A percentile compares a stretch with the other conserved stretches of the same genome.
These are phyloP conservation scores for Brachyrhaphis roseni DNA, from an alignment of 2,797 vertebrate genomes.

Conservation along the genomic window DNA sequence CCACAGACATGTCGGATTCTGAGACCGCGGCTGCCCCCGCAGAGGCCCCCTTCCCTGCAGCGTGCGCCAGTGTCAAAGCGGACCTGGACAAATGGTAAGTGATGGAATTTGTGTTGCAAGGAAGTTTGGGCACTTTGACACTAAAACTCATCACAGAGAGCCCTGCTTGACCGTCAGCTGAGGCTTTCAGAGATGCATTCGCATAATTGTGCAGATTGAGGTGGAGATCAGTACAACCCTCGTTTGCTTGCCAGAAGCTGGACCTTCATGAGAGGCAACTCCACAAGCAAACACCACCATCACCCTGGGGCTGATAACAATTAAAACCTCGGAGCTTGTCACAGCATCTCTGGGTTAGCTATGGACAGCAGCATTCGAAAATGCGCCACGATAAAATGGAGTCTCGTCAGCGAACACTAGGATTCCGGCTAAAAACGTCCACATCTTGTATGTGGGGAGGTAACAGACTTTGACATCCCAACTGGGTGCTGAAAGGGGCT, in stretches of 20 bases:
- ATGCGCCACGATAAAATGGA: slow-evolving; percentile 67
- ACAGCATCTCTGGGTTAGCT: not conserved
- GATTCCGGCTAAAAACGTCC: slow-evolving; percentile 12
- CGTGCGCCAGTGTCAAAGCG: slow-evolving; percentile 78
- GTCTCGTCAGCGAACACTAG: slow-evolving; percentile 25
- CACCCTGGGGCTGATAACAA: not conserved
- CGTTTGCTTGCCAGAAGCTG: not conserved
- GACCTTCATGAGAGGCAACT: not conserved
- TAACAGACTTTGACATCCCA: slow-evolving; percentile 36
- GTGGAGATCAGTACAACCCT: not conserved
- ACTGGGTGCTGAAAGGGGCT: slow-evolving; percentile 17
- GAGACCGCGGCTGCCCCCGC: slow-evolving; percentile 68
- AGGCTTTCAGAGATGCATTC: slow-evolving; percentile 1
- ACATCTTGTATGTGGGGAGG: slow-evolving; percentile 1
- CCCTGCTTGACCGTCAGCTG: not conserved
- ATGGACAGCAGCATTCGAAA: slow-evolving; percentile 30
- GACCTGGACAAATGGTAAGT: slow-evolving; percentile 86
- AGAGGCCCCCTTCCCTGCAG: slow-evolving; percentile 76
- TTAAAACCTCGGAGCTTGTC: not conserved
- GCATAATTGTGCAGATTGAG: not conserved
- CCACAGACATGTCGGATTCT: slow-evolving; percentile 80
- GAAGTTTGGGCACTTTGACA: not conserved
- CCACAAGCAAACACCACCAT: not conserved
- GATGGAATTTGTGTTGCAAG: slow-evolving; percentile 23
- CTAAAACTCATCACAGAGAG: not conserved